Base-by-base conservation (phyloP, 2,113 vertebrate species). In the Malurus melanocephalus region DNA sequence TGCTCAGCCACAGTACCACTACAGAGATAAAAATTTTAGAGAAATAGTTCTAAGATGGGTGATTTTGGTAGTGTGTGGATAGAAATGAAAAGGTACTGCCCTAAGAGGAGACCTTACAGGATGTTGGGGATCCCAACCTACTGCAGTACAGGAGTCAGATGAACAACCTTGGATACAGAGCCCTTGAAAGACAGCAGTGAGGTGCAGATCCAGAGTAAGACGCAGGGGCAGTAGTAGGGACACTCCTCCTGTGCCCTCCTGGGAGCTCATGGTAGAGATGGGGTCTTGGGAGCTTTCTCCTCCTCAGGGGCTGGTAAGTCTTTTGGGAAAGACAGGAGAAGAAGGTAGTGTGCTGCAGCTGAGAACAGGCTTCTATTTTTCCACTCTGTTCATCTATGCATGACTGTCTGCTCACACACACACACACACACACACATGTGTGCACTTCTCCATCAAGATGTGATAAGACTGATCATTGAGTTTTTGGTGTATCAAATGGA, bases 21-120 rank as follows among this genome's bases (percentile, higher is more conserved):
- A 8, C 8, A n/a, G 10, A 17, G 7, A 35, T 0, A 0, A 24
- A 21, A 0, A 3, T 35, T 53, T 30, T 20, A 42, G 19, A 71
- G 17, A n/a, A 62, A 18, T 9, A 15, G 10, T 14, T 9, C 23
- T 15, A 3, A 28, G 12, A 21, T 4, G 10, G 24, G 13, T 26
- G 35, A 16, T 22, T 35, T 24, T 2, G 4, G 7, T 20, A 1
- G 1, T 26, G 19, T 17, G 6, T 7, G 1, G 17, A 16, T 7
- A 30, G 62, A 66, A 69, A 62, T 26, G 30, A 71, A 43, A 43
- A 40, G 18, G n/a, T 13, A 14, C 3, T n/a, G 18, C 15, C 22
- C 6, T 18, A 13, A 13, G 20, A 38, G 15, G 7, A 5, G 23
- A 27, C 18, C 21, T 49, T 30, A 6, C 6, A 13, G n/a, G 13